These are phyloP conservation scores for Heterodera carotae DNA, from an alignment of 1,140 invertebrate species.

Conservation along the genomic window DNA sequence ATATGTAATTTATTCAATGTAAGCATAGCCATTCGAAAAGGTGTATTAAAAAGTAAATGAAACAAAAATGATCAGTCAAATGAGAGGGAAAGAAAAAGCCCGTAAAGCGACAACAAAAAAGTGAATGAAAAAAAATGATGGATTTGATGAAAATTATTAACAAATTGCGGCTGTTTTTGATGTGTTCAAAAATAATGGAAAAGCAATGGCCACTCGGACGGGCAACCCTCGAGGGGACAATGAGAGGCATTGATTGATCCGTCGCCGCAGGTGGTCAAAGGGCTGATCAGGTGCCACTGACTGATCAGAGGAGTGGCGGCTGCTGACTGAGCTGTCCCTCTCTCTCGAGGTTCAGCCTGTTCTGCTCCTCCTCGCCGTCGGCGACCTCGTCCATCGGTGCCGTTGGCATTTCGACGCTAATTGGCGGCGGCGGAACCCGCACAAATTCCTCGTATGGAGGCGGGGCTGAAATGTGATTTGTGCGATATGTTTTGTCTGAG, in stretches of 20 bases:
- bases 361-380: neutral
- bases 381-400: neutral
- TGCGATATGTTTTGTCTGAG: neutral
- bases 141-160: neutral
- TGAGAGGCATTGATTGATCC: too few species aligned
- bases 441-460: slow-evolving; percentile 15
- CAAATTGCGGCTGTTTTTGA: neutral
- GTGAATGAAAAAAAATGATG: neutral
- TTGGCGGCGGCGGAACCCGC: slow-evolving; percentile 7
- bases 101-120: slow-evolving; percentile 3
- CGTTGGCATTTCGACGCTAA: neutral
- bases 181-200: neutral
- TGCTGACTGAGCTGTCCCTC: slow-evolving; percentile 3
- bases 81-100: neutral
- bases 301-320: neutral
- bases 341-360: neutral
- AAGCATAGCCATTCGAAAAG: too few species aligned
- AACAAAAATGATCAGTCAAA: too few species aligned
- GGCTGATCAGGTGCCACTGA: neutral
- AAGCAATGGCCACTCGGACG: neutral
- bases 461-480: slow-evolving; percentile 5
- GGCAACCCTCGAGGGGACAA: too few species aligned
- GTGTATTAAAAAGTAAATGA: too few species aligned
- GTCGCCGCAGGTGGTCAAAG: too few species aligned
- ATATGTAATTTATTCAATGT: too few species aligned